Evolutionary conservation across 2,113 vertebrate genomes (phyloP).

Genomic region (Rousettus leschenaultii): DNA sequence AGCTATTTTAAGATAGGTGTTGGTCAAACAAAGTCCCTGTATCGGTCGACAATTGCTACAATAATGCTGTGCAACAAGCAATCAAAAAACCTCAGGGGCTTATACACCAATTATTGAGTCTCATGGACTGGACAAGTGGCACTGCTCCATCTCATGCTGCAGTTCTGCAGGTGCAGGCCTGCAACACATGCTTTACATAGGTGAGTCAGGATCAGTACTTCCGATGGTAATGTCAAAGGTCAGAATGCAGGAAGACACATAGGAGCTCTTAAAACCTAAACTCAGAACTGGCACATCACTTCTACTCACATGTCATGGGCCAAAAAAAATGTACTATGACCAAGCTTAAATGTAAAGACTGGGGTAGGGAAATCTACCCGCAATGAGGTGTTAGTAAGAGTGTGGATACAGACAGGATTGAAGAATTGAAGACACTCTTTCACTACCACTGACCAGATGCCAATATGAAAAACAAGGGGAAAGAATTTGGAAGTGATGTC

Average conservation of each 20-base stretch:
- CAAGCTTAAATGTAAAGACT: not conserved
- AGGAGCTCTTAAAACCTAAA: not conserved
- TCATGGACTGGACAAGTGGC: not conserved
- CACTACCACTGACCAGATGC: not conserved
- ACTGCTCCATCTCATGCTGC: accelerated
- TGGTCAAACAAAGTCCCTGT: not conserved
- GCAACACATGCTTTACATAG: not conserved
- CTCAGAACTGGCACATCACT: not conserved
- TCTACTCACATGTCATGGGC: not conserved
- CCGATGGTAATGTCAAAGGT: not conserved
- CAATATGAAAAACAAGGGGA: not conserved
- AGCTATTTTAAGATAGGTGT: not conserved
- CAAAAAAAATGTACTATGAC: not conserved
- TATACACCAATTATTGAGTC: not conserved
- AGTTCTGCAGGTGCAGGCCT: not conserved
- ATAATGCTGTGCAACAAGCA: not conserved
- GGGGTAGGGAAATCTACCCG: not conserved
- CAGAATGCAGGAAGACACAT: not conserved
- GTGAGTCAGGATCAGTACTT: not conserved
- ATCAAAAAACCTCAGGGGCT: not conserved
- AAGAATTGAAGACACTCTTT: not conserved
- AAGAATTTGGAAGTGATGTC: not conserved
- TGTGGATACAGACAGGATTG: not conserved
- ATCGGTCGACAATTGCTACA: not conserved
- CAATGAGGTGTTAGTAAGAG: not conserved